Evolutionary conservation across 2,888 invertebrate species (phyloP), one percentile per base, ranked within the genome.

Genomic region (Teinopalpus imperialis): DNA sequence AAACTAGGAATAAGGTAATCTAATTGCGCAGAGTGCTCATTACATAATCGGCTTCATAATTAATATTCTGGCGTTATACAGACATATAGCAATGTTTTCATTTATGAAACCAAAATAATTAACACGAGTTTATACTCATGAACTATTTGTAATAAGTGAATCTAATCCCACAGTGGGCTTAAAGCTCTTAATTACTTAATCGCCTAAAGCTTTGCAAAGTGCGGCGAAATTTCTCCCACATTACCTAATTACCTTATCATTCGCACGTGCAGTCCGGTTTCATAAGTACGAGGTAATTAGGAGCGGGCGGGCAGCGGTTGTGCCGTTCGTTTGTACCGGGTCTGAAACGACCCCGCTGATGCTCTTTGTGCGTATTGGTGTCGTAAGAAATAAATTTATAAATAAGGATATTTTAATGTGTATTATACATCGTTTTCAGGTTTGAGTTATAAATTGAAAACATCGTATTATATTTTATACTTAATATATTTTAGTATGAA

Each of bases 221-320:
- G n/a, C n/a, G 9, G 18, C 31, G 12, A 32, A 26, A 32, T 23
- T 31, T 24, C 26, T 26, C 18, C 32, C 26, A 23, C 41, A 32
- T 42, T 32, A 42, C 32, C 41, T 26, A 42, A 42, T 42, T 42
- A 42, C 26, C 32, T 42, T 42, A 42, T 42, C 18, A 26, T 18
- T 32, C 18, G 32, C 41, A 32, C 41, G 41, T 32, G 20, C 31
- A 32, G 32, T 16, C 31, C 24, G 10, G 5, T 32, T 24, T 10
- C 6, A 26, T 24, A 31, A 6, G 9, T 30, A 14, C 18, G n/a
- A n/a, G n/a, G 12, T 21, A 21, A 40, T 30, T 20, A 30, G 21
- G 8, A 31, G 31, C 6, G 16, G 13, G 5, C 27, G n/a, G n/a
- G 9, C 13, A n/a, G 8, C 29, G 4, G 13, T 7, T 12, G 29